Percentiles rank a stretch among this genome's conserved stretches.
Conservation (phyloP, 2,888 invertebrate genomes). For the Hydroisotoma schaefferi region DNA sequence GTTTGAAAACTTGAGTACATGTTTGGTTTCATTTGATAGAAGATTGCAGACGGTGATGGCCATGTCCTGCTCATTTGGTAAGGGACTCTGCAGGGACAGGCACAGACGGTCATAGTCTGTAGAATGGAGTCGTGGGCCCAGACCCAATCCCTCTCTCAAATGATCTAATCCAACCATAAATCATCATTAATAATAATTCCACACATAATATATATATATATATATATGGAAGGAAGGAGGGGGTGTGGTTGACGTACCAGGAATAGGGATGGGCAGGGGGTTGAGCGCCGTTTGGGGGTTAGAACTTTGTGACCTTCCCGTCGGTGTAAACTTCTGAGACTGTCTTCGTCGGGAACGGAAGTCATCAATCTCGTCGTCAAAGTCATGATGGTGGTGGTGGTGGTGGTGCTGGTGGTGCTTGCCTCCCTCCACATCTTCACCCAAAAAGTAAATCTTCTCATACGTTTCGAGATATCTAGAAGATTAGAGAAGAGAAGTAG, state of each 20-base stretch:
- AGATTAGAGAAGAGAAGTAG: background rate
- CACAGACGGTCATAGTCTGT: conserved; percentile 78
- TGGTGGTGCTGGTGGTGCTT: too few species aligned
- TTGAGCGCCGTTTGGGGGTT: conserved; percentile 4
- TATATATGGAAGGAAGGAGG: background rate
- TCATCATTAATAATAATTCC: background rate
- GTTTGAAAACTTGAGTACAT: conserved; percentile 77
- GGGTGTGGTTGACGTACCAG: conserved; percentile 4
- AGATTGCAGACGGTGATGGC: conserved; percentile 95
- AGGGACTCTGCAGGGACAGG: conserved; percentile 87
- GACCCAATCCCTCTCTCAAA: conserved; percentile 57
- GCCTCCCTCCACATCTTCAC: conserved; percentile 85
- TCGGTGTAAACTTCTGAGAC: conserved; percentile 19
- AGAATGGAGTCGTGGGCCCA: conserved; percentile 53
- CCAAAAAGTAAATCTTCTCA: conserved; percentile 84
- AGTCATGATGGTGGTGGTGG: conserved; percentile 70
- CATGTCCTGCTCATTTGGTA: conserved; percentile 98
- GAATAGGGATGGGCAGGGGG: conserved; percentile 18
- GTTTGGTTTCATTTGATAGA: conserved; percentile 88
- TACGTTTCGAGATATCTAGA: conserved; percentile 69
- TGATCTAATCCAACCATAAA: background rate
- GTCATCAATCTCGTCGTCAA: conserved; percentile 62
- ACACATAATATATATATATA: background rate
- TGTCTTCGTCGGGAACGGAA: conserved; percentile 64
- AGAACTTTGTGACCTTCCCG: conserved; percentile 51